Evolutionary conservation across 2,888 invertebrate genomes (phyloP).

Genomic region (Habroteleia sp.): DNA sequence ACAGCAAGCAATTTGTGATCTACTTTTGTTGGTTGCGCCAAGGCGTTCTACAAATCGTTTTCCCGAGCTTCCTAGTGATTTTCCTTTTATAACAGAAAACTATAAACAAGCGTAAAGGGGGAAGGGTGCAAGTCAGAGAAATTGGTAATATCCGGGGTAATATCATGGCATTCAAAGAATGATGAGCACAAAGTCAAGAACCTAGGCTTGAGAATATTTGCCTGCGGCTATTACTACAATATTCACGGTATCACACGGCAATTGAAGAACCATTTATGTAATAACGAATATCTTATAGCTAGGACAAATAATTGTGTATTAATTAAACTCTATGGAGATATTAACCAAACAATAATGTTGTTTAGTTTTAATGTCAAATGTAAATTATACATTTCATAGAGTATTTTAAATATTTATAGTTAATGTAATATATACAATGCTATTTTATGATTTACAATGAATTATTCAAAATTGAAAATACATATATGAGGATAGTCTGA

Average conservation of each 20-base stretch:
- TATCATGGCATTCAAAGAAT: constrained; percentile 67
- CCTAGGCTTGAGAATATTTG: constrained; percentile 67
- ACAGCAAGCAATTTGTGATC: constrained; percentile 55
- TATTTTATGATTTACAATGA: no score
- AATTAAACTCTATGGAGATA: no score
- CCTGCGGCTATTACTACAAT: constrained; percentile 77
- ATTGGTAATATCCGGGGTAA: constrained; percentile 72
- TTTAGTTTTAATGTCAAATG: no score
- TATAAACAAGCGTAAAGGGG: constrained; percentile 53
- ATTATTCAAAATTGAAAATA: no score
- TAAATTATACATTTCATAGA: no score
- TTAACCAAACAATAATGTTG: no score
- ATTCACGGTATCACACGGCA: constrained; percentile 78
- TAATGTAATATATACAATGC: no score
- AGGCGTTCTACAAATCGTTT: constrained; percentile 47
- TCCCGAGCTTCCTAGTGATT: constrained; percentile 51
- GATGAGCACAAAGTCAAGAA: constrained; percentile 73
- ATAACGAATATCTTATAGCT: constrained; percentile 7
- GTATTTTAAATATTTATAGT: no score
- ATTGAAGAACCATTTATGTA: constrained; percentile 71
- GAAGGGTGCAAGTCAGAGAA: constrained; percentile 65
- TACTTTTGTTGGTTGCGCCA: constrained; percentile 43
- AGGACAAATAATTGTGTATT: constrained; percentile 21
- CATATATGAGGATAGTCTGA: no score
- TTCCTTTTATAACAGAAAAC: constrained; percentile 53